These are phyloP conservation scores for Brachionus koreanus DNA, from an alignment of 1,140 invertebrate genomes.

Conservation along the genomic window DNA sequence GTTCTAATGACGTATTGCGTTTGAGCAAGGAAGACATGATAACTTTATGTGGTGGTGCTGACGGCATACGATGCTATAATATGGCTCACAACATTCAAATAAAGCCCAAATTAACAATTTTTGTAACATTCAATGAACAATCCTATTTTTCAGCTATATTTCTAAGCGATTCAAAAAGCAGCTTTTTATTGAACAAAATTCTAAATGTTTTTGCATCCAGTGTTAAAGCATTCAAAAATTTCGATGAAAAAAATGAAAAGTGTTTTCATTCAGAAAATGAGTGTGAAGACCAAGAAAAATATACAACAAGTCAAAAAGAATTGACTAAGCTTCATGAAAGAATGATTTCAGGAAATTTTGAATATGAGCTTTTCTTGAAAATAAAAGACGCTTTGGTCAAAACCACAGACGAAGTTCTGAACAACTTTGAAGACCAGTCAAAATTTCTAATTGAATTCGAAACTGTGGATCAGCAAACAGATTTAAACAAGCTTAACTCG, in stretches of 20 bases:
- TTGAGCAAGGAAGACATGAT: constrained; percentile 42
- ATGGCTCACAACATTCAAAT: constrained; percentile 36
- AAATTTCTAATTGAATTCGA: constrained; percentile 34
- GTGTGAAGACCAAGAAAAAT: not conserved
- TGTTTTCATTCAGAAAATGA: not conserved
- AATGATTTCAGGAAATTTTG: not conserved
- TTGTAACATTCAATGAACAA: not conserved
- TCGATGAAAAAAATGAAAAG: not conserved
- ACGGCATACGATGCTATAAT: constrained; percentile 25
- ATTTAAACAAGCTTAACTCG: not conserved
- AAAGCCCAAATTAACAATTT: constrained; percentile 33
- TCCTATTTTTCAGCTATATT: constrained; percentile 14
- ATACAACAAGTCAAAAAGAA: not conserved
- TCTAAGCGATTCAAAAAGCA: not conserved
- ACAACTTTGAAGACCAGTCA: constrained; percentile 25
- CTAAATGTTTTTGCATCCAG: not conserved
- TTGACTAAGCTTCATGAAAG: not conserved
- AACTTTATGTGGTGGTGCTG: not conserved
- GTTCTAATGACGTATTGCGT: constrained; percentile 16
- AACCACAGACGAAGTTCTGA: constrained; percentile 26
- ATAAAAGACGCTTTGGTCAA: constrained; percentile 6
- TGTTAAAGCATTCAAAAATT: not conserved
- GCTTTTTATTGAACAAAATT: not conserved
- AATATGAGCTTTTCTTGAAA: constrained; percentile 23
- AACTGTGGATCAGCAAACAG: not conserved